Evolutionary conservation across 2,113 vertebrate species (phyloP).

Genomic region (Cyprinodon tularosa): DNA sequence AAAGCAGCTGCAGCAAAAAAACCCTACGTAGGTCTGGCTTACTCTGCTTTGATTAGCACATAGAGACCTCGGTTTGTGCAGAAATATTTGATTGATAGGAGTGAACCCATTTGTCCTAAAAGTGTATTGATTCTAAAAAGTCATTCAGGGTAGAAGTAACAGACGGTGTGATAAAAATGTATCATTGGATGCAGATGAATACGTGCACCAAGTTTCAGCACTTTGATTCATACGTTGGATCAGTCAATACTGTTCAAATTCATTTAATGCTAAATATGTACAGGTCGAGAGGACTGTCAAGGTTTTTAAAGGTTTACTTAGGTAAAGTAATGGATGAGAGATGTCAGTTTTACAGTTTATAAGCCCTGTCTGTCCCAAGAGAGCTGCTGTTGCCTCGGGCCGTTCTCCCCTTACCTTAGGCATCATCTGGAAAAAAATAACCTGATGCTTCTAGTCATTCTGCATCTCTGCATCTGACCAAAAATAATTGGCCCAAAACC

Average conservation of each 20-base stretch:
- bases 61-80: conserved; percentile 26
- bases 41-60: conserved; percentile 20
- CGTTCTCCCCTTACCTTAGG: conserved; percentile 99
- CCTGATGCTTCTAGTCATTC: conserved; percentile 99
- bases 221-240: conserved; percentile 65
- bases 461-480: conserved; percentile 99
- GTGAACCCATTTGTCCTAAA: conserved; percentile 56
- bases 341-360: conserved; percentile 99
- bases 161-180: conserved; percentile 61
- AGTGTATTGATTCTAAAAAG: conserved; percentile 68
- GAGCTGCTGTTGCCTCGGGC: conserved; percentile 97
- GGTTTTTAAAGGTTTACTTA: conserved; percentile 99
- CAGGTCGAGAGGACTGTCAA: conserved; percentile 87
- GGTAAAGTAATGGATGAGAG: conserved; percentile 98
- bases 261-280: conserved; percentile 71
- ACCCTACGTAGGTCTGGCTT: conserved; percentile 25
- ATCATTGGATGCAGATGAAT: conserved; percentile 57
- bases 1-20: conserved; percentile 47
- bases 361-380: conserved; percentile 91
- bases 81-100: conserved; percentile 55
- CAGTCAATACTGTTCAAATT: conserved; percentile 72
- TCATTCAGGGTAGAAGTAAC: conserved; percentile 64
- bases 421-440: conserved; percentile 90
- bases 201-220: conserved; percentile 33
- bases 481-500: conserved; percentile 99